Base-by-base conservation (phyloP, 2,888 invertebrate species). In the Rhagium mordax region DNA sequence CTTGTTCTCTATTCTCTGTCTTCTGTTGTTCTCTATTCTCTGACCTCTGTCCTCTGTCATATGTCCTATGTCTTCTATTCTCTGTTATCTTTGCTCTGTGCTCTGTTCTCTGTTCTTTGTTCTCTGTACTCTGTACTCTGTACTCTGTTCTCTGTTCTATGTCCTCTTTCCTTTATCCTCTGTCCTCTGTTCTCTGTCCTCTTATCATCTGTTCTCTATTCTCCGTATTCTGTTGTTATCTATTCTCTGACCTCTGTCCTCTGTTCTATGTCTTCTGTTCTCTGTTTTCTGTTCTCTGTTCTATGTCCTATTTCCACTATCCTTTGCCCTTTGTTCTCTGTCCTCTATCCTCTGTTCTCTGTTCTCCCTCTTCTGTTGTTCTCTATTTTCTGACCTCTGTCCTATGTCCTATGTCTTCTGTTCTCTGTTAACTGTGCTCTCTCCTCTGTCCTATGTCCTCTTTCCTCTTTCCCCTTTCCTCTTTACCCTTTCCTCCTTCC, bases 261-360 rank as follows among this genome's bases (percentile, higher is more conserved):
- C n/a, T n/a, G n/a, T n/a, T n/a, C n/a, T n/a, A n/a, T n/a, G n/a
- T 18, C 8, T 15, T 33, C 13, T 21, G 13, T 21, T 20, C 18
- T 20, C 20, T 16, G 16, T 33, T 18, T 13, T 18, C 41, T 57
- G 16, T 29, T n/a, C 47, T 33, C 13, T 8, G 16, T 20, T 16
- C 41, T 15, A 6, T 47, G 7, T 24, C 51, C 33, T 20, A 20
- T 21, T 29, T 8, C 10, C 55, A 57, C 13, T 4, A 13, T 33
- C 33, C 20, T 13, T n/a, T 20, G 6, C 21, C 16, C 27, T 18
- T 13, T 33, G 1, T 13, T 13, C 13, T 15, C 16, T 20, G 1
- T 67, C 18, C n/a, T 21, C 24, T 18, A 10, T 41, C 55, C 55
- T 41, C 15, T 15, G 33, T 61, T 47, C 29, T 70, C 64, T 60